Percentiles rank a stretch among this genome's conserved stretches.
phyloP scores from a whole-genome alignment of 2,797 vertebrate genomes.

The Myotis myotis region DNA sequence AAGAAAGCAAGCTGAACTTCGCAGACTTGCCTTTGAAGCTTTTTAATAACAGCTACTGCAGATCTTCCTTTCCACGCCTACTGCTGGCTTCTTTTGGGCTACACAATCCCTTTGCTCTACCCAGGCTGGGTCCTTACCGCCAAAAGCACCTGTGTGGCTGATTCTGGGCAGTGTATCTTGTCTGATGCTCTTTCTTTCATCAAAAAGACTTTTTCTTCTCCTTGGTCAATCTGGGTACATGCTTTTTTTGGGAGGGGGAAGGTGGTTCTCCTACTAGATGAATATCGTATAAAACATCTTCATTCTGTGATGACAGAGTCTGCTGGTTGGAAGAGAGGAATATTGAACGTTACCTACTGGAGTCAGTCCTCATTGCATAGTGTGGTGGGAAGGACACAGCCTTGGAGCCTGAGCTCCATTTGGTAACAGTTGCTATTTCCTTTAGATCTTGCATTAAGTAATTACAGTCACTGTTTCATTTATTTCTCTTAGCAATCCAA shows the following conservation, averaged over 20 bases:
- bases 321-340: background rate
- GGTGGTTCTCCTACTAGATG: background rate
- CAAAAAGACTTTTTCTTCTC: background rate
- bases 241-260: background rate
- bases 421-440: background rate
- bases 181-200: background rate
- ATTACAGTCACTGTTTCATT: background rate
- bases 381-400: background rate
- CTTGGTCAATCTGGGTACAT: background rate
- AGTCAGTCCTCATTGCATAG: background rate
- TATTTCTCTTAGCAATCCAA: background rate
- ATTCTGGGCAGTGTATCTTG: background rate
- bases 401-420: background rate
- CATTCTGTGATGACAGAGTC: background rate
- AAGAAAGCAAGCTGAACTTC: conserved; percentile 49
- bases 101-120: background rate
- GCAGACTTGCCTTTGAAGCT: background rate
- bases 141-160: background rate
- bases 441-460: background rate
- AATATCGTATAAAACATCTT: background rate
- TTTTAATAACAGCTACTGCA: background rate
- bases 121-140: background rate
- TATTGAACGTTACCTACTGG: background rate
- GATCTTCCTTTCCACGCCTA: background rate
- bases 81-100: background rate